Percentiles rank a stretch among this genome's conserved stretches.
Conservation (phyloP, 2,888 invertebrate species). For the Carterocephalus palaemon region DNA sequence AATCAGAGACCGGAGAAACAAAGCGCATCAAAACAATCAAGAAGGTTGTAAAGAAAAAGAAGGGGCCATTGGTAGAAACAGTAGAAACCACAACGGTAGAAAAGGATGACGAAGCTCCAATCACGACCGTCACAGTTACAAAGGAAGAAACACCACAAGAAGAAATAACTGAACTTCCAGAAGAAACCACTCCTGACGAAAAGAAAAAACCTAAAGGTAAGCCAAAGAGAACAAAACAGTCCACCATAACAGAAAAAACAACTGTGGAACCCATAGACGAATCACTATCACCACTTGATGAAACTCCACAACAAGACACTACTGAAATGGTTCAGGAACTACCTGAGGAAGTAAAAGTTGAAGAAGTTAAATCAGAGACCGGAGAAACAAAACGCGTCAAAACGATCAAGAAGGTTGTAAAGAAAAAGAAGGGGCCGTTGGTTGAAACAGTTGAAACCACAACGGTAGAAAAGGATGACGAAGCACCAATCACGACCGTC, state of each 20-base stretch:
- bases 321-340: too few relatives aligned
- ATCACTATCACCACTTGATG: too few relatives aligned
- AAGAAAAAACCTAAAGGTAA: constrained; percentile 32
- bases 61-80: constrained; percentile 26
- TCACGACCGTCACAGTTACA: constrained; percentile 32
- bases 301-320: too few relatives aligned
- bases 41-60: constrained; percentile 42
- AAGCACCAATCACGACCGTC: too few relatives aligned
- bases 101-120: constrained; percentile 35
- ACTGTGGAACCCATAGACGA: too few relatives aligned
- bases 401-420: too few relatives aligned
- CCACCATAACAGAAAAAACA: constrained; percentile 37
- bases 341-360: too few relatives aligned
- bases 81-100: constrained; percentile 35
- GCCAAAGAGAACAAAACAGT: constrained; percentile 42
- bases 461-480: too few relatives aligned
- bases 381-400: too few relatives aligned
- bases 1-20: constrained; percentile 48
- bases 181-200: constrained; percentile 37
- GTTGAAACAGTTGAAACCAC: too few relatives aligned
- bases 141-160: constrained; percentile 37
- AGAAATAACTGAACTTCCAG: constrained; percentile 34
- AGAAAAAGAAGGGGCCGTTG: too few relatives aligned
- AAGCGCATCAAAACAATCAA: constrained; percentile 46
- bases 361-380: too few relatives aligned